phyloP scores from a whole-genome alignment of 2,797 vertebrate genomes.

The Neoniphon sammara region DNA sequence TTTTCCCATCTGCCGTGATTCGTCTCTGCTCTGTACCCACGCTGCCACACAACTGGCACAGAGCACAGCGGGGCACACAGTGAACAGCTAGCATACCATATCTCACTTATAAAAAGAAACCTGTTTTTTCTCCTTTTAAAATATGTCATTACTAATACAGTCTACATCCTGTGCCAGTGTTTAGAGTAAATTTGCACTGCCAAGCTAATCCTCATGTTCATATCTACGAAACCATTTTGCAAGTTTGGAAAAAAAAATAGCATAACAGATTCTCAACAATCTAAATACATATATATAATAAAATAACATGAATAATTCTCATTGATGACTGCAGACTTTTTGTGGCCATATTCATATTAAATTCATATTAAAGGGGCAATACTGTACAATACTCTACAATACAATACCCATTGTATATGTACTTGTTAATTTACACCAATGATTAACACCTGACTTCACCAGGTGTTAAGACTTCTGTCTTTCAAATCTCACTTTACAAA shows the following conservation, averaged over 20 bases:
- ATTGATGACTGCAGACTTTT: too few species aligned
- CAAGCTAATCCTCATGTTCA: too few species aligned
- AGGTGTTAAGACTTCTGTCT: not conserved
- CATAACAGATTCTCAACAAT: too few species aligned
- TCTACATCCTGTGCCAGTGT: not conserved
- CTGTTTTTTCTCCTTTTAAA: conserved; percentile 25
- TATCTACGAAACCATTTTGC: too few species aligned
- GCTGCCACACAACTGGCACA: conserved; percentile 7
- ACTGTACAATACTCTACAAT: too few species aligned
- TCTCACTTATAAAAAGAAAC: conserved; percentile 27
- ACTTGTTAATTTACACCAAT: not conserved
- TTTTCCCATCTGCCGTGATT: conserved; percentile 43
- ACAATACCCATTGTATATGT: not conserved
- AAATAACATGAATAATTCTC: too few species aligned
- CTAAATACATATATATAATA: too few species aligned
- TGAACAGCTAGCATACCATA: conserved; percentile 24
- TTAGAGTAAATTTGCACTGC: too few species aligned
- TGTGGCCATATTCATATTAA: too few species aligned
- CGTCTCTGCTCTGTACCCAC: conserved; percentile 37
- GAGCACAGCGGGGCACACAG: not conserved
- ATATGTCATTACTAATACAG: not conserved
- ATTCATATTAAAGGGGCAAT: too few species aligned
- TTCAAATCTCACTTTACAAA: not conserved
- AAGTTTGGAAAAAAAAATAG: too few species aligned
- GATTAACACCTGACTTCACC: not conserved